Conservation (phyloP, 2,888 invertebrate species). For the Andricus curvator region DNA sequence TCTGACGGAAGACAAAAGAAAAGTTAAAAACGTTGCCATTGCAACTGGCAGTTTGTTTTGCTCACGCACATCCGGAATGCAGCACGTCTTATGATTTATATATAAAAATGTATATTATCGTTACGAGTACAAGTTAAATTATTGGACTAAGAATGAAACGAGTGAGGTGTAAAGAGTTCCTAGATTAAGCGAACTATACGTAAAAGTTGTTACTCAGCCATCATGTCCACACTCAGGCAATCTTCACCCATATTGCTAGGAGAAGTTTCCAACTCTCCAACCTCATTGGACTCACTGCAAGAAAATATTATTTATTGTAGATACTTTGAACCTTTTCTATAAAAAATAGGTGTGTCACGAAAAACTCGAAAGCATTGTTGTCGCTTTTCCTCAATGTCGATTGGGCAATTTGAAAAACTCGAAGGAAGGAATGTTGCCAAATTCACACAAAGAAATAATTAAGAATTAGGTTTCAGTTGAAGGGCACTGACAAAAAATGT, state of each 20-base stretch:
- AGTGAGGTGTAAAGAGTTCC: conserved; percentile 61
- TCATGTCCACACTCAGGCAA: conserved; percentile 85
- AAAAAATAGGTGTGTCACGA: no score
- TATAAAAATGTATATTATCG: conserved; percentile 66
- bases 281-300: conserved; percentile 90
- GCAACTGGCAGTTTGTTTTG: no score
- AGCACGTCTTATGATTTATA: conserved; percentile 22
- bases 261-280: conserved; percentile 88
- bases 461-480: no score
- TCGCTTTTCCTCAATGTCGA: no score
- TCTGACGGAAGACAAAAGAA: no score
- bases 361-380: no score
- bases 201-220: conserved; percentile 77
- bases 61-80: not conserved
- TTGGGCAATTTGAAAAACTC: no score
- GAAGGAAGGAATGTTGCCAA: no score
- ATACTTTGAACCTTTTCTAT: no score
- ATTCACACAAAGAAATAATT: no score
- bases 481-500: no score
- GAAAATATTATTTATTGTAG: not conserved
- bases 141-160: conserved; percentile 56
- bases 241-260: conserved; percentile 91
- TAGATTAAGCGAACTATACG: conserved; percentile 56
- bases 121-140: conserved; percentile 62
- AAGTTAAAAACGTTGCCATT: no score